A percentile compares a stretch with the other conserved stretches of the same genome.
Conservation (phyloP, 2,888 invertebrate genomes). For the Ethmia dodecea region DNA sequence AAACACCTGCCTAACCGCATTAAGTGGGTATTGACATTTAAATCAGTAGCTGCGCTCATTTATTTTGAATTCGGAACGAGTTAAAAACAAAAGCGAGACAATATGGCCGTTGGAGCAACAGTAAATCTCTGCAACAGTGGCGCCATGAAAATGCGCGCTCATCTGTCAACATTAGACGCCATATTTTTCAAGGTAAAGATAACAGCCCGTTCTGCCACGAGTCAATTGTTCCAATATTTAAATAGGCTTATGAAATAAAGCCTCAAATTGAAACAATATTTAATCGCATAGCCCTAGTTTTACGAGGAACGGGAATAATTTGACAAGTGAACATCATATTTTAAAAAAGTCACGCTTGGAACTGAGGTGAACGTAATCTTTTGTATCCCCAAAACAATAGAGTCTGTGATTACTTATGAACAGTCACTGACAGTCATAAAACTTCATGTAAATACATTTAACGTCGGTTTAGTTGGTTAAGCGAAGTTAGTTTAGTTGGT, state of each 20-base stretch:
- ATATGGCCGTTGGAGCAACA: constrained; percentile 72
- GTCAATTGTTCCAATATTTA: not conserved
- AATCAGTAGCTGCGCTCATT: constrained; percentile 70
- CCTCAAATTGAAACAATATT: not conserved
- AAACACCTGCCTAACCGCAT: constrained; percentile 60
- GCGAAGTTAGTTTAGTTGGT: not conserved
- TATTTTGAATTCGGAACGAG: constrained; percentile 67
- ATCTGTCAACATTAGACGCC: constrained; percentile 65
- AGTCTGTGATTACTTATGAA: constrained; percentile 13
- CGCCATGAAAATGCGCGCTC: constrained; percentile 57
- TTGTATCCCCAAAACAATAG: constrained; percentile 15
- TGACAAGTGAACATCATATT: constrained; percentile 21
- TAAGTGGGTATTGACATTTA: constrained; percentile 65
- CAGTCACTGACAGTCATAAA: not conserved
- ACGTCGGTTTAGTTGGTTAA: not conserved
- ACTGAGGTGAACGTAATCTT: constrained; percentile 11
- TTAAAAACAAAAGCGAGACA: constrained; percentile 55
- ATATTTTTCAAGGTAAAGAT: constrained; percentile 36
- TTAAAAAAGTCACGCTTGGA: constrained; percentile 18
- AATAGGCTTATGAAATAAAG: not conserved
- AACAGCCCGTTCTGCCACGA: not conserved
- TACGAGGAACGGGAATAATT: too few species aligned
- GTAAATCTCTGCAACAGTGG: constrained; percentile 67
- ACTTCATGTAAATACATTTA: not conserved
- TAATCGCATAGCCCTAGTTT: not conserved